Evolutionary conservation across 1,140 invertebrate species (phyloP).

Genomic region (Drosophila albomicans): DNA sequence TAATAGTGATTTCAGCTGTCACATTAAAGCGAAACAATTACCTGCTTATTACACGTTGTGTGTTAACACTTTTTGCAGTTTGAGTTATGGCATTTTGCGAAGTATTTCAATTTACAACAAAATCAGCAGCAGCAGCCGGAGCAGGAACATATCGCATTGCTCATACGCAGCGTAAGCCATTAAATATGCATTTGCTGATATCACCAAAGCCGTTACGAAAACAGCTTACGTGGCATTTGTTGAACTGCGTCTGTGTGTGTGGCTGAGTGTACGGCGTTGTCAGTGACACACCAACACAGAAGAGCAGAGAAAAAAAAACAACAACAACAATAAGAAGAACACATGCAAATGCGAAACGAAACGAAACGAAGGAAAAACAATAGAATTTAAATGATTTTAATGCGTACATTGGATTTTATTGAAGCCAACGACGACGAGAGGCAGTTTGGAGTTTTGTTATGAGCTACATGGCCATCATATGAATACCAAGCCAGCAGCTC

Average conservation of each 20-base stretch:
- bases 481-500: slow-evolving; percentile 61
- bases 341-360: slow-evolving; percentile 59
- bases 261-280: slow-evolving; percentile 36
- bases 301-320: slow-evolving; percentile 49
- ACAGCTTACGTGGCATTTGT: slow-evolving; percentile 75
- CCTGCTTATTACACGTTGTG: slow-evolving; percentile 6
- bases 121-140: slow-evolving; percentile 3
- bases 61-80: slow-evolving; percentile 25
- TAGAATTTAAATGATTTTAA: slow-evolving; percentile 84
- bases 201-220: slow-evolving; percentile 77
- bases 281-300: slow-evolving; percentile 17
- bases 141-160: slow-evolving; percentile 57
- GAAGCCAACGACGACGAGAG: slow-evolving; percentile 64
- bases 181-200: slow-evolving; percentile 82
- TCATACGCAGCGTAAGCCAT: slow-evolving; percentile 72
- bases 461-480: slow-evolving; percentile 64
- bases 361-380: slow-evolving; percentile 61
- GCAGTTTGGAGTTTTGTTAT: slow-evolving; percentile 62
- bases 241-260: slow-evolving; percentile 12
- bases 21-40: neutral
- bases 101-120: slow-evolving; percentile 50
- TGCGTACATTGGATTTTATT: slow-evolving; percentile 81
- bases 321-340: slow-evolving; percentile 47
- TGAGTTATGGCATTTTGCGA: slow-evolving; percentile 41
- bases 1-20: neutral